Percentiles rank a stretch among this genome's conserved stretches.
These are phyloP conservation scores for Bombus sylvicola DNA, from an alignment of 1,140 invertebrate genomes.

Conservation along the genomic window DNA sequence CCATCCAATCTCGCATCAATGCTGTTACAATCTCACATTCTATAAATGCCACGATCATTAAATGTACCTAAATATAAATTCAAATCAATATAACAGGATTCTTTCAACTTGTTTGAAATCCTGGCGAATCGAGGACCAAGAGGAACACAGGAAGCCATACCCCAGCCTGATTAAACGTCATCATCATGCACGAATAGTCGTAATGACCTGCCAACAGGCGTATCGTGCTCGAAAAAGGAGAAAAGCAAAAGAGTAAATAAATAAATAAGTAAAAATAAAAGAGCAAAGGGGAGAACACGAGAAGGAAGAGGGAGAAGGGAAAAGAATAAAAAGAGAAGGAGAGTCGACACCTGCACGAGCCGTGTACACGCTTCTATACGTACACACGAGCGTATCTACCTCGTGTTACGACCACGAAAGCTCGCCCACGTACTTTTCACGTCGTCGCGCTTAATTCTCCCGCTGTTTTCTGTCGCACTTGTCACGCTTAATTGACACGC, in stretches of 20 bases:
- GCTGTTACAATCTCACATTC: too few relatives aligned
- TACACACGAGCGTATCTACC: neutral
- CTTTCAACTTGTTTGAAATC: neutral
- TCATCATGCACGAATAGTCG: conserved; percentile 38
- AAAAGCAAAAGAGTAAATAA: conserved; percentile 3
- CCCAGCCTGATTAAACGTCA: conserved; percentile 60
- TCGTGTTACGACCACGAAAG: conserved; percentile 29
- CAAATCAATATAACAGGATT: too few relatives aligned
- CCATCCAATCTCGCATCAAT: too few relatives aligned
- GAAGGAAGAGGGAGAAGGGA: neutral
- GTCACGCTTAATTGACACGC: conserved; percentile 54
- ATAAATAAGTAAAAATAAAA: conserved; percentile 13
- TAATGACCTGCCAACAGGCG: conserved; percentile 59
- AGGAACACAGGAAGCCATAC: conserved; percentile 40
- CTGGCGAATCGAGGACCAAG: neutral
- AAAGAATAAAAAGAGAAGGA: conserved; percentile 23
- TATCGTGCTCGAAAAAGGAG: neutral
- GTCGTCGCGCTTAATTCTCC: conserved; percentile 38
- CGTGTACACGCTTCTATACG: conserved; percentile 1
- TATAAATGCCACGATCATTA: too few relatives aligned
- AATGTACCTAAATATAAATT: neutral
- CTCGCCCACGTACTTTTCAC: conserved; percentile 54
- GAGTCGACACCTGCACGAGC: conserved; percentile 20
- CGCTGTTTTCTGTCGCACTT: conserved; percentile 45
- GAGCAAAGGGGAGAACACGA: neutral